Conservation (phyloP, 2,888 invertebrate genomes). For the Xestia c-nigrum region DNA sequence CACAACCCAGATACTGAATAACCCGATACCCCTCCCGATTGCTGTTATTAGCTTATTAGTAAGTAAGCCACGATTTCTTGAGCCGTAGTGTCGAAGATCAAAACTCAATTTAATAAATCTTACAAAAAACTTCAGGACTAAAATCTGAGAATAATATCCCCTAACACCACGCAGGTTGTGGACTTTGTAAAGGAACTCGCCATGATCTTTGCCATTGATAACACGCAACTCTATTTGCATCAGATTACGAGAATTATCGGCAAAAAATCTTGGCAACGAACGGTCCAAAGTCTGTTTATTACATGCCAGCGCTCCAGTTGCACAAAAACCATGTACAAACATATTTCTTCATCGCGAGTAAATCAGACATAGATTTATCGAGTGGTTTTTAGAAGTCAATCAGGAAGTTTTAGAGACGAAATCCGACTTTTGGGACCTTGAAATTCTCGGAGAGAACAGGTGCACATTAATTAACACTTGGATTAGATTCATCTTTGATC, state of each 20-base stretch:
- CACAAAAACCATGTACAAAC: slow-evolving; percentile 18
- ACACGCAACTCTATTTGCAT: slow-evolving; percentile 5
- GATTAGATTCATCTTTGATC: background rate
- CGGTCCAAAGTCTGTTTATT: slow-evolving; percentile 15
- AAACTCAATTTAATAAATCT: background rate
- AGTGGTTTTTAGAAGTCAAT: background rate
- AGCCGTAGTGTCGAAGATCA: background rate
- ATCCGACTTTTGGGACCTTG: background rate
- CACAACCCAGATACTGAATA: background rate
- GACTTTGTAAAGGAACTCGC: background rate
- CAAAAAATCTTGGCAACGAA: slow-evolving; percentile 1
- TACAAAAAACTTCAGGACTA: background rate
- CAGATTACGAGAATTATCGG: slow-evolving; percentile 19
- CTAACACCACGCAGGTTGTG: background rate
- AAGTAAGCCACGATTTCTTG: no score
- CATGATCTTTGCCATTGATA: slow-evolving; percentile 4
- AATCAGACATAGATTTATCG: slow-evolving; percentile 1
- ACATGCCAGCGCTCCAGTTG: background rate
- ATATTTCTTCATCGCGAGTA: slow-evolving; percentile 12
- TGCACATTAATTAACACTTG: background rate
- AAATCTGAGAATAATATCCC: background rate
- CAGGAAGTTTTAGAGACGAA: slow-evolving; percentile 11
- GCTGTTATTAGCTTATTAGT: background rate
- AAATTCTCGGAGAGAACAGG: background rate
- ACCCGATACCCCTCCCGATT: background rate